Percentiles rank a stretch among this genome's conserved stretches.
Conservation (phyloP, 1,140 invertebrate species). For the Drosophila mayri region DNA sequence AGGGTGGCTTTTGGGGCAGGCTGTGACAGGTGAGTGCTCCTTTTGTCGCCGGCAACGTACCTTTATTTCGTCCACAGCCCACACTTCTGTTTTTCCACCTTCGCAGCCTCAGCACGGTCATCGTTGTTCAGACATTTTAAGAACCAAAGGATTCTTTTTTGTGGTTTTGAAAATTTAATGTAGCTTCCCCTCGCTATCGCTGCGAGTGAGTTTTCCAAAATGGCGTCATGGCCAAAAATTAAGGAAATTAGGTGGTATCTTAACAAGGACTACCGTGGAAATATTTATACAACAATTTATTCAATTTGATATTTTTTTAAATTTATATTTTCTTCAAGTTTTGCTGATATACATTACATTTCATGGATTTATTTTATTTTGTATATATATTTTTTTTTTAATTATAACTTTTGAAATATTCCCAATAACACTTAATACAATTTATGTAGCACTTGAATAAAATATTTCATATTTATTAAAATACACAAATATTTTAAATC, state of each 20-base stretch:
- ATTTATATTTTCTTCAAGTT: not conserved
- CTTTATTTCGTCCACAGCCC: not conserved
- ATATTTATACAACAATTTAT: not conserved
- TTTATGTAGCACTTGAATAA: too few relatives aligned
- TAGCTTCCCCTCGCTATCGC: slow-evolving; percentile 12
- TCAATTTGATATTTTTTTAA: not conserved
- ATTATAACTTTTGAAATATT: too few relatives aligned
- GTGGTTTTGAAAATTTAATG: slow-evolving; percentile 72
- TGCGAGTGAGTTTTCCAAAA: slow-evolving; percentile 55
- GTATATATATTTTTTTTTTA: too few relatives aligned
- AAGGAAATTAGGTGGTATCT: not conserved
- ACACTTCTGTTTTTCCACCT: not conserved
- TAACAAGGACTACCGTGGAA: not conserved
- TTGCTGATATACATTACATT: too few relatives aligned
- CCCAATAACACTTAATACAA: too few relatives aligned
- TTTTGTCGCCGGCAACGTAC: slow-evolving; percentile 26
- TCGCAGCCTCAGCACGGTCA: slow-evolving; percentile 21
- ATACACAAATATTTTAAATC: too few relatives aligned
- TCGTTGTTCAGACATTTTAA: slow-evolving; percentile 80
- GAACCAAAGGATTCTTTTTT: slow-evolving; percentile 78
- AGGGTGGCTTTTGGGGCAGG: not conserved
- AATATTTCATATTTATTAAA: too few relatives aligned
- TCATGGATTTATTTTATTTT: too few relatives aligned
- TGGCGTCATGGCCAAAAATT: slow-evolving; percentile 48
- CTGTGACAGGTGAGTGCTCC: slow-evolving; percentile 13